Evolutionary conservation across 2,113 vertebrate species (phyloP).

Genomic region (human (Homo sapiens)): GRCh38 chr7:79489001-79489500

Average conservation of each 20-base stretch:
- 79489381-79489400: not conserved
- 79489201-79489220: not conserved
- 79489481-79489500: not conserved
- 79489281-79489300: not conserved
- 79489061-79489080: not conserved
- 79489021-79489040: not conserved
- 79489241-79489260: not conserved
- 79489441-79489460: not conserved
- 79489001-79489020: not conserved
- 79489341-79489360: not conserved
- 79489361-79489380: not conserved
- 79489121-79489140: not conserved
- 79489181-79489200: not conserved
- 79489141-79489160: not conserved
- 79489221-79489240: not conserved
- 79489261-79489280: not conserved
- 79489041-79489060: not conserved
- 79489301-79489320: not conserved
- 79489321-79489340: not conserved
- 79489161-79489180: not conserved
- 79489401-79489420: not conserved
- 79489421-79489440: not conserved
- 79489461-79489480: not conserved
- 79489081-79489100: not conserved
- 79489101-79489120: not conserved